phyloP scores from a whole-genome alignment of 2,113 vertebrate genomes.

The Podocnemis expansa region DNA sequence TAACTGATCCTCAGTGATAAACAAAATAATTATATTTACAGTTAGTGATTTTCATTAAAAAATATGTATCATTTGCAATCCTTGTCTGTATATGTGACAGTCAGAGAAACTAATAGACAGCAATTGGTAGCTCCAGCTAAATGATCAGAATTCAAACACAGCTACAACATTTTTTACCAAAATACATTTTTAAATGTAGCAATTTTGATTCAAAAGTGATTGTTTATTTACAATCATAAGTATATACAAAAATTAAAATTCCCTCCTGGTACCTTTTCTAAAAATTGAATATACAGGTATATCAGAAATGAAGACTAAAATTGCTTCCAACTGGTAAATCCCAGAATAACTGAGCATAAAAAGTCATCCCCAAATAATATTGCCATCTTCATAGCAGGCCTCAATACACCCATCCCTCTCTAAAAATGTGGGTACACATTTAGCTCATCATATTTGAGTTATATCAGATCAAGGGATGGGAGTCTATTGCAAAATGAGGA shows the following conservation, averaged over 20 bases:
- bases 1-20: not conserved
- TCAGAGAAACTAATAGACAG: not conserved
- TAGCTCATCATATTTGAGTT: not conserved
- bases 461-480: not conserved
- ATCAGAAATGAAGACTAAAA: not conserved
- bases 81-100: not conserved
- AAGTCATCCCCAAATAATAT: not conserved
- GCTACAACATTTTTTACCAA: not conserved
- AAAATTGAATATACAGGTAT: not conserved
- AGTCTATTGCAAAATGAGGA: not conserved
- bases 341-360: not conserved
- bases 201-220: not conserved
- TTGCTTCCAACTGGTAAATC: not conserved
- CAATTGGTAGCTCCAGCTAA: not conserved
- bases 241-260: not conserved
- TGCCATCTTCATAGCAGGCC: not conserved
- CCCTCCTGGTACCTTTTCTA: not conserved
- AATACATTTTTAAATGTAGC: not conserved
- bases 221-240: not conserved
- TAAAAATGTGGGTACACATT: not conserved
- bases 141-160: not conserved
- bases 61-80: not conserved
- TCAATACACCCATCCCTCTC: accelerated
- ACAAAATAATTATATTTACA: not conserved
- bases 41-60: not conserved